These are phyloP conservation scores for Holacanthella duospinosa DNA, from an alignment of 2,888 invertebrate genomes.

Conservation along the genomic window DNA sequence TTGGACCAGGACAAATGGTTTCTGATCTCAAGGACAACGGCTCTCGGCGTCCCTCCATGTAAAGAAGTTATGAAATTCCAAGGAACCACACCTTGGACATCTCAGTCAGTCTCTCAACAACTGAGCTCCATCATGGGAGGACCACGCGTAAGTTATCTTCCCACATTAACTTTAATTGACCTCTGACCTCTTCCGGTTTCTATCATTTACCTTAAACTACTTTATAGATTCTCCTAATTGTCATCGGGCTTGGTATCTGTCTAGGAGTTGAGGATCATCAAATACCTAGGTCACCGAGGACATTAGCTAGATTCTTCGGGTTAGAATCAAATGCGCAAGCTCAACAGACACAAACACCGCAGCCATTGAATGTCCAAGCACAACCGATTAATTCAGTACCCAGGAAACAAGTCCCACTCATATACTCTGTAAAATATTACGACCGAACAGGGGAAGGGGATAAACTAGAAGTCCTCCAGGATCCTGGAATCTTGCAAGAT, in stretches of 20 bases:
- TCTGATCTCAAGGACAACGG: conserved; percentile 2
- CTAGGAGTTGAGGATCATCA: background rate
- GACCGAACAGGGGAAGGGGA: conserved; percentile 7
- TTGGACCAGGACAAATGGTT: too few relatives aligned
- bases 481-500: background rate
- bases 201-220: background rate
- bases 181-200: background rate
- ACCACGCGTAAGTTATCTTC: background rate
- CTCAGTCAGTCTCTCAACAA: background rate
- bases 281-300: background rate
- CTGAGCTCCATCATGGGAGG: conserved; percentile 4
- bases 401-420: background rate
- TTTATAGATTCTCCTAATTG: background rate
- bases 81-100: background rate
- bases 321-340: background rate
- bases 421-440: conserved; percentile 8
- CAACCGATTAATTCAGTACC: background rate
- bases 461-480: background rate
- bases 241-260: background rate
- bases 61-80: background rate
- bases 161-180: background rate
- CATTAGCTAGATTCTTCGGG: conserved; percentile 7
- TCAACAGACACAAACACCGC: background rate
- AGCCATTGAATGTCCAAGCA: background rate
- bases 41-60: background rate